Percentiles rank a stretch among this genome's conserved stretches.
Conservation (phyloP, 2,113 vertebrate genomes). For the Crotalus viridis region DNA sequence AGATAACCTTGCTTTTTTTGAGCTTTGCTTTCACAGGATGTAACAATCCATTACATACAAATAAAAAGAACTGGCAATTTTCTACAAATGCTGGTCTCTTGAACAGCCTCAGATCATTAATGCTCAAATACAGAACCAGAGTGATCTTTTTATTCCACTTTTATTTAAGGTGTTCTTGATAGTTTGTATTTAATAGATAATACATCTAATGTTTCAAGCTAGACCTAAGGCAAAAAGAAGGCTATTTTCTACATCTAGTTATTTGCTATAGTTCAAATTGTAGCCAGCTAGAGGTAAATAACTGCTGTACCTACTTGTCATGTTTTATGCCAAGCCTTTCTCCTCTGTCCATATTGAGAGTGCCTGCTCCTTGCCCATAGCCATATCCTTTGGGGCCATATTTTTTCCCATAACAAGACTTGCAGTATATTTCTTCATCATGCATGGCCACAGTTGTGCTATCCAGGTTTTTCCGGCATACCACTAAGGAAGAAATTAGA, state of each 20-base stretch:
- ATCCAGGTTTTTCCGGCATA: conserved; percentile 91
- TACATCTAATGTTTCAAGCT: not conserved
- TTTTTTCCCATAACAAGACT: conserved; percentile 93
- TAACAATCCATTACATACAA: not conserved
- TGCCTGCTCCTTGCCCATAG: conserved; percentile 90
- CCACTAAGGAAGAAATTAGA: conserved; percentile 72
- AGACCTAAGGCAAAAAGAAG: not conserved
- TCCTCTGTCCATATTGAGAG: conserved; percentile 90
- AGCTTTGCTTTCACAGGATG: not conserved
- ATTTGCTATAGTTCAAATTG: not conserved
- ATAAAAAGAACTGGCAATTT: not conserved
- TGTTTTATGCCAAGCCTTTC: conserved; percentile 92
- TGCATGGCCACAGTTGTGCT: conserved; percentile 91
- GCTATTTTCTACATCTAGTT: not conserved
- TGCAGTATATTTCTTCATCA: conserved; percentile 90
- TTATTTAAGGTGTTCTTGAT: not conserved
- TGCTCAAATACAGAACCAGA: not conserved
- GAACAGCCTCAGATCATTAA: not conserved
- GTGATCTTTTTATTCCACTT: not conserved
- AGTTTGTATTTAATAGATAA: not conserved
- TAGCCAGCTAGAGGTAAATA: not conserved
- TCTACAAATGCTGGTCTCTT: not conserved
- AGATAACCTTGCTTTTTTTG: not conserved
- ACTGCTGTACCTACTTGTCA: conserved; percentile 77
- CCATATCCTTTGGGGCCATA: conserved; percentile 93